phyloP scores from a whole-genome alignment of 2,888 invertebrate species.

The Bhutanitis thaidina region DNA sequence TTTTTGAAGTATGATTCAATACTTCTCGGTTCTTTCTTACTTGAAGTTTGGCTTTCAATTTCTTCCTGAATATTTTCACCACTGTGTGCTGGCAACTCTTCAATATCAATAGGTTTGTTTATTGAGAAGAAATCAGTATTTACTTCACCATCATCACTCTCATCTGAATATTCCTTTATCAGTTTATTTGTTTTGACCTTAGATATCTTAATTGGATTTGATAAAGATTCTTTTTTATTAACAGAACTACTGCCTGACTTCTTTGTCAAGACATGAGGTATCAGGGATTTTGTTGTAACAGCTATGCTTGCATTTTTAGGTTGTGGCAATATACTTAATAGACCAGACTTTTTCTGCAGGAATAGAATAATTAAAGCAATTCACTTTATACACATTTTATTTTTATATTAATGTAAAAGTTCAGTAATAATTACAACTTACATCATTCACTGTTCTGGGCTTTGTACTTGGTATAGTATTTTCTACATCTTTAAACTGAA shows the following conservation, averaged over 20 bases:
- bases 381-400: too few species aligned
- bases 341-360: conserved; percentile 81
- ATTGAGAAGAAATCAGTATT: conserved; percentile 78
- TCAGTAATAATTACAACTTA: conserved; percentile 2
- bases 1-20: conserved; percentile 64
- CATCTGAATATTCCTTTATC: conserved; percentile 57
- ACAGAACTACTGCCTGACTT: conserved; percentile 40
- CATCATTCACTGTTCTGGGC: conserved; percentile 61
- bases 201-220: conserved; percentile 39
- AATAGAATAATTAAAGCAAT: conserved; percentile 1
- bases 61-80: conserved; percentile 31
- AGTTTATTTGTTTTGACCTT: conserved; percentile 37
- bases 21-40: conserved; percentile 36
- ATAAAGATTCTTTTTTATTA: conserved; percentile 39
- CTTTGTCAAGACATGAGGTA: conserved; percentile 70
- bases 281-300: conserved; percentile 53
- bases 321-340: conserved; percentile 85
- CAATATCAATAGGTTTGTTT: conserved; percentile 64
- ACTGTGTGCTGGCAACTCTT: conserved; percentile 53
- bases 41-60: conserved; percentile 17
- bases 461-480: conserved; percentile 59
- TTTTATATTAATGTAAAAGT: too few species aligned
- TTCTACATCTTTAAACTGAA: conserved; percentile 81
- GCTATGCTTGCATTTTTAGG: conserved; percentile 74
- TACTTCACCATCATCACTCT: conserved; percentile 72